Percentiles rank a stretch among this genome's conserved stretches.
Conservation (phyloP, 2,888 invertebrate genomes). For the Branchipolynoe longqiensis region DNA sequence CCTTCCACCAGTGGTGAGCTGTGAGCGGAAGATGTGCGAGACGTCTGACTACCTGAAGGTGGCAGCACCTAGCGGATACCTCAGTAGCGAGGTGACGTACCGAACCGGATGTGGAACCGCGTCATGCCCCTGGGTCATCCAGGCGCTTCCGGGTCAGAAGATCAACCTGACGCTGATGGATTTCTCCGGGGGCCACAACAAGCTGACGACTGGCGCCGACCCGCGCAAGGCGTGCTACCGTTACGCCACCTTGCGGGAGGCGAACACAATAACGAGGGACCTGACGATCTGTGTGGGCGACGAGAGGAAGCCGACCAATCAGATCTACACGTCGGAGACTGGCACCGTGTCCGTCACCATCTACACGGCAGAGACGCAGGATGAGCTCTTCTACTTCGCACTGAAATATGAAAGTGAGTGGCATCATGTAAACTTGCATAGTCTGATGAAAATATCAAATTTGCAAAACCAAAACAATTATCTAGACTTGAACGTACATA, state of each 20-base stretch:
- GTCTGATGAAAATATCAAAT: too few relatives aligned
- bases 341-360: slow-evolving; percentile 42
- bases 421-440: neutral
- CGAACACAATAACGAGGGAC: slow-evolving; percentile 49
- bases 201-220: slow-evolving; percentile 11
- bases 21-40: slow-evolving; percentile 54
- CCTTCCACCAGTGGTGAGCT: slow-evolving; percentile 39
- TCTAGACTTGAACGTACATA: too few relatives aligned
- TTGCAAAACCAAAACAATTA: too few relatives aligned
- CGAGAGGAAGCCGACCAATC: slow-evolving; percentile 9
- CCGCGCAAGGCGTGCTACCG: slow-evolving; percentile 55
- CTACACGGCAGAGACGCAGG: slow-evolving; percentile 47
- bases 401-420: slow-evolving; percentile 58
- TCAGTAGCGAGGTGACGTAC: slow-evolving; percentile 60
- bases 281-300: slow-evolving; percentile 51
- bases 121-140: slow-evolving; percentile 63
- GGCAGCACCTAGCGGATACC: slow-evolving; percentile 33
- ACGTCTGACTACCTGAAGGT: slow-evolving; percentile 58
- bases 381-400: slow-evolving; percentile 55
- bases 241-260: slow-evolving; percentile 53
- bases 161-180: slow-evolving; percentile 63
- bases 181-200: slow-evolving; percentile 56
- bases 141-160: slow-evolving; percentile 60
- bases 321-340: slow-evolving; percentile 50
- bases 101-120: slow-evolving; percentile 59